These are phyloP conservation scores for Aspidiotus destructor DNA, from an alignment of 2,888 invertebrate species.

Conservation along the genomic window DNA sequence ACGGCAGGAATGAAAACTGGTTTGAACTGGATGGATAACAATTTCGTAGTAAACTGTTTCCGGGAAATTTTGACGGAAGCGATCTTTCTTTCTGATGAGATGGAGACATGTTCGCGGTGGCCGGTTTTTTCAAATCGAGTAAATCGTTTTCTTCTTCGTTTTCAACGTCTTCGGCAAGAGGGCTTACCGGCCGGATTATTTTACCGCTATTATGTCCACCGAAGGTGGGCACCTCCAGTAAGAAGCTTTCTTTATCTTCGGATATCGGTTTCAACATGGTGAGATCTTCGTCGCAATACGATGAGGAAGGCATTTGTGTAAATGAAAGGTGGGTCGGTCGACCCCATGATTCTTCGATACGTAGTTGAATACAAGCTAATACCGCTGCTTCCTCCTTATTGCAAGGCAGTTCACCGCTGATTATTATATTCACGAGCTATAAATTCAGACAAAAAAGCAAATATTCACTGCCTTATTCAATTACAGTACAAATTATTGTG, in stretches of 20 bases:
- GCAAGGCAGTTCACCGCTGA: conserved; percentile 51
- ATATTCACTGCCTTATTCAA: no score
- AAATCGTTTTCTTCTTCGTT: conserved; percentile 37
- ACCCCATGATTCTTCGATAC: conserved; percentile 51
- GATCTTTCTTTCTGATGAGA: conserved; percentile 26
- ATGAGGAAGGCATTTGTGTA: conserved; percentile 25
- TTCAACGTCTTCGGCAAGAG: conserved; percentile 39
- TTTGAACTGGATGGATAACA: conserved; percentile 42
- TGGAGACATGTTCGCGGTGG: conserved; percentile 23
- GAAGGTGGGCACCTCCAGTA: conserved; percentile 40
- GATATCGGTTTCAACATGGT: conserved; percentile 40
- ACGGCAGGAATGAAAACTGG: conserved; percentile 42
- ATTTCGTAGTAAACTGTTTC: conserved; percentile 40
- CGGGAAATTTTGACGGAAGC: conserved; percentile 24
- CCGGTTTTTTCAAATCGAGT: neutral
- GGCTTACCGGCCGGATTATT: conserved; percentile 38
- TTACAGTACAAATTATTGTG: no score
- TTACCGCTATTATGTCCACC: conserved; percentile 35
- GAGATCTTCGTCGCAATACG: conserved; percentile 27
- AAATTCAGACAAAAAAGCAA: neutral
- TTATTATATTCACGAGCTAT: conserved; percentile 51
- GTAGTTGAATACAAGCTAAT: conserved; percentile 53
- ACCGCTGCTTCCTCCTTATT: conserved; percentile 54
- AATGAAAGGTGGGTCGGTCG: conserved; percentile 35
- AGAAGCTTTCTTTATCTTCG: conserved; percentile 41